Evolutionary conservation across 2,113 vertebrate species (phyloP).

Genomic region (Salminus brasiliensis): DNA sequence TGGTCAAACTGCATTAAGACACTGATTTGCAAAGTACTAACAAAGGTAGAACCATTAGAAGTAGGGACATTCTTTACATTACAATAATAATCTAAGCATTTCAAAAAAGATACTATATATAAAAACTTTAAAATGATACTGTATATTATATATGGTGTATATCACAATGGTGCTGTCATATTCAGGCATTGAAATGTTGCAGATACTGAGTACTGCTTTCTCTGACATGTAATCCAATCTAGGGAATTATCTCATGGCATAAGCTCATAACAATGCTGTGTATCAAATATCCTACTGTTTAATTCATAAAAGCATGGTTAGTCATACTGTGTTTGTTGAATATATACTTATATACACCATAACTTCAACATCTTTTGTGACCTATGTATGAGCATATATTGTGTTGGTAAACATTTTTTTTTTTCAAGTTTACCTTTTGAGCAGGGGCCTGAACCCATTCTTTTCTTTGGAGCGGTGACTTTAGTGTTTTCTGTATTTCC

Average conservation of each 20-base stretch:
- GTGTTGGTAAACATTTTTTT: not conserved
- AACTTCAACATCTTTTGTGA: not conserved
- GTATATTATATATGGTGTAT: too few relatives aligned
- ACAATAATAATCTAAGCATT: too few relatives aligned
- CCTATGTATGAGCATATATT: not conserved
- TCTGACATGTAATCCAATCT: slow-evolving; percentile 21
- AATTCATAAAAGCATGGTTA: not conserved
- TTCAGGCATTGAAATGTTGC: not conserved
- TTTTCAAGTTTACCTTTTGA: not conserved
- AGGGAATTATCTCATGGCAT: not conserved
- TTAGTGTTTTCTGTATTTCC: not conserved
- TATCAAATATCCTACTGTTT: slow-evolving; percentile 3
- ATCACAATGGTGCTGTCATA: too few relatives aligned
- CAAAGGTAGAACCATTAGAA: too few relatives aligned
- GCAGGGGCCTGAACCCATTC: not conserved
- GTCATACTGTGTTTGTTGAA: not conserved
- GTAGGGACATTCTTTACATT: too few relatives aligned
- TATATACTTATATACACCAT: not conserved
- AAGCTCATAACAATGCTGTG: not conserved
- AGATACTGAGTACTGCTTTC: not conserved
- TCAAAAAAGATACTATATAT: too few relatives aligned
- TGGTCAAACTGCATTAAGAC: not conserved
- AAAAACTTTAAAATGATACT: too few relatives aligned
- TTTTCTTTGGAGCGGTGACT: not conserved
- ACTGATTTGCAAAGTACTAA: too few relatives aligned